Evolutionary conservation across 2,888 invertebrate species (phyloP), one percentile per base, ranked within the genome.

Genomic region (Tinea pellionella): DNA sequence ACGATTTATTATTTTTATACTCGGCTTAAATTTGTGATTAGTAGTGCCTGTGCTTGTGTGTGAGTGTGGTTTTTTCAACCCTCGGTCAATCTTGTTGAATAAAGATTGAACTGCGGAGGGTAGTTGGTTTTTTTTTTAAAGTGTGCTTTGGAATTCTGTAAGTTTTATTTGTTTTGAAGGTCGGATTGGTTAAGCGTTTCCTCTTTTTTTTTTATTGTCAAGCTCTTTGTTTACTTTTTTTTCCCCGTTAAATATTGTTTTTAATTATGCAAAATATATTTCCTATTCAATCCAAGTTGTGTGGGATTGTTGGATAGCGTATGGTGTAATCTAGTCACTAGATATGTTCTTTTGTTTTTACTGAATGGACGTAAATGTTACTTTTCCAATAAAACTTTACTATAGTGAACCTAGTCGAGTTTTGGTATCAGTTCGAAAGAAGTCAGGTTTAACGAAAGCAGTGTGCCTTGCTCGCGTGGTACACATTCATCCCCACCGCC

Each of bases 81-180:
- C 53, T 53, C 16, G 6, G 12, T 13, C 53, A 12, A 18, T 53
- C 53, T 53, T 19, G n/a, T 53, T 12, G 16, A 18, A 19, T 19
- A 29, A 24, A 55, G 18, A 19, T 55, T 11, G 55, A n/a, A n/a
- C n/a, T 29, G n/a, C n/a, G 6, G 55, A 55, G 55, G 55, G 55
- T 55, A 55, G 55, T 55, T 55, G 15, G 47, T n/a, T 47, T 47
- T 9, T 37, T 37, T 37, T 37, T 37, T n/a, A n/a, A n/a, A n/a
- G 9, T 37, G 2, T 37, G 2, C 9, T 6, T 12, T 16, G 47
- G 47, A 15, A 15, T 47, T 37, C 13, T 47, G 47, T 47, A 47
- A 47, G 47, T 47, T n/a, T 9, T 37, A 2, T n/a, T 15, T 15
- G 2, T 16, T 47, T n/a, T 4, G 47, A 16, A 47, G 37, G 47